A percentile compares a stretch with the other conserved stretches of the same genome.
Conservation (phyloP, 2,113 vertebrate genomes). For the Eudyptes chrysolophus region DNA sequence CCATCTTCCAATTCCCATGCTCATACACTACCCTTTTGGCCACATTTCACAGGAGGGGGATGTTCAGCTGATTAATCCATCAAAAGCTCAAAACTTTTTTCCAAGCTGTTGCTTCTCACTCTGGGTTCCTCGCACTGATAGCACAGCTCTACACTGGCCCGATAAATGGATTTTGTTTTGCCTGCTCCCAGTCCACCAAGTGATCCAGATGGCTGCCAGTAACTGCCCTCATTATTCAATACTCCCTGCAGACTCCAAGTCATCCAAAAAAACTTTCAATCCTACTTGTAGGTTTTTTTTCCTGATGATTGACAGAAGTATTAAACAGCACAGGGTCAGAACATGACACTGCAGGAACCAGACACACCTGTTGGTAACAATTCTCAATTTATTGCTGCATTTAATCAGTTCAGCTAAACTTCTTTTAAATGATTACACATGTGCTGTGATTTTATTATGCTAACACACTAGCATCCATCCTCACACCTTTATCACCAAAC, state of each 20-base stretch:
- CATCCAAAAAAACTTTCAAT: background rate
- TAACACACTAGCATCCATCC: background rate
- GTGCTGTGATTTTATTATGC: background rate
- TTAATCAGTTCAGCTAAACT: background rate
- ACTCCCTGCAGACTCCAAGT: background rate
- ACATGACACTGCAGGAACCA: background rate
- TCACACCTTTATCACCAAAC: background rate
- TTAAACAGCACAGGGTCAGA: background rate
- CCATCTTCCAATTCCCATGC: conserved; percentile 28
- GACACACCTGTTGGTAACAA: background rate
- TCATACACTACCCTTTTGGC: conserved; percentile 34
- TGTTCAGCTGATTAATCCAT: conserved; percentile 42
- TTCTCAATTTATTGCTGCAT: background rate
- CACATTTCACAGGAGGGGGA: conserved; percentile 3
- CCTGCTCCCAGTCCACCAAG: conserved; percentile 1
- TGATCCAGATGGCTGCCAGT: background rate
- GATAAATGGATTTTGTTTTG: background rate
- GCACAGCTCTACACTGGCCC: background rate
- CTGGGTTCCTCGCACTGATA: background rate
- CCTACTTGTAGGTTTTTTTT: background rate
- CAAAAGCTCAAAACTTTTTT: conserved; percentile 34
- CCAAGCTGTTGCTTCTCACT: conserved; percentile 38
- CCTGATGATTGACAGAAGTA: background rate
- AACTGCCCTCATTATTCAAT: background rate
- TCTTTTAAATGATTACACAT: background rate